Evolutionary conservation across 2,113 vertebrate genomes (phyloP).

Genomic region (Microcebus griseorufus): DNA sequence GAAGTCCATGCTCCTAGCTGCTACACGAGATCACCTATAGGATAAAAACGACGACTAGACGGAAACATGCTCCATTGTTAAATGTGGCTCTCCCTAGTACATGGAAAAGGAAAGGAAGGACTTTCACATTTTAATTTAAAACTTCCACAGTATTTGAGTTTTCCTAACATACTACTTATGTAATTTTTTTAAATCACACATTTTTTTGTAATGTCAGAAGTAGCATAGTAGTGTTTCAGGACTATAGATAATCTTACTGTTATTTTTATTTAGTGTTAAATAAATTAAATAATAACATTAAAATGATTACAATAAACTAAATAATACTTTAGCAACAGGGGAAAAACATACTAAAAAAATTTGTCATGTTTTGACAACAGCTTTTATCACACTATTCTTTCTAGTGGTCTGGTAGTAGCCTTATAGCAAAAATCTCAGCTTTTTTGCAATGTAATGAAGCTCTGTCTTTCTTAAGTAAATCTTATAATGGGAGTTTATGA

Average conservation of each 20-base stretch:
- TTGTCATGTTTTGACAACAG: slow-evolving; percentile 11
- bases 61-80: neutral
- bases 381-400: slow-evolving; percentile 11
- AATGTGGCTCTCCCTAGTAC: neutral
- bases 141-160: neutral
- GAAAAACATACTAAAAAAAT: neutral
- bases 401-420: neutral
- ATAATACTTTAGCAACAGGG: neutral
- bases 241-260: neutral
- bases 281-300: neutral
- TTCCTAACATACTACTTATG: neutral
- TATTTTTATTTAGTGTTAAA: neutral
- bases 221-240: neutral
- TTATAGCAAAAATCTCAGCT: neutral
- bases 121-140: slow-evolving; percentile 4
- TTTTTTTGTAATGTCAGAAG: neutral
- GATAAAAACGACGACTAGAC: neutral
- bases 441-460: neutral
- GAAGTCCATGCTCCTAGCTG: neutral
- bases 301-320: neutral
- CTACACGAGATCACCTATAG: neutral
- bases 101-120: neutral
- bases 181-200: neutral
- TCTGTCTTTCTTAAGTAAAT: neutral
- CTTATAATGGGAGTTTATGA: neutral